phyloP scores from a whole-genome alignment of 2,888 invertebrate species.

The Andrena chrysosceles region DNA sequence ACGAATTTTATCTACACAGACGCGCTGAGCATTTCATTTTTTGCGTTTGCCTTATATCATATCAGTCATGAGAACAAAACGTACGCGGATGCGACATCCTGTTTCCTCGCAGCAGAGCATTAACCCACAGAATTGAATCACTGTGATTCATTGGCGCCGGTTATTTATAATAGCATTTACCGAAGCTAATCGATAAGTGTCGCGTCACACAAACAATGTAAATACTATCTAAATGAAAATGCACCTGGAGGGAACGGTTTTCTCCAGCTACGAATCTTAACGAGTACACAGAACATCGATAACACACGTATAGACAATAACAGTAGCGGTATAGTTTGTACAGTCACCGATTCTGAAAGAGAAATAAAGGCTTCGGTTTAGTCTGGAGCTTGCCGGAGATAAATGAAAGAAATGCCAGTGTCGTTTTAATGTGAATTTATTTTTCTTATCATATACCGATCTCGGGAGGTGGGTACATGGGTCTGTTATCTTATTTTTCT shows the following conservation, averaged over 20 bases:
- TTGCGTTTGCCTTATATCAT: conserved; percentile 34
- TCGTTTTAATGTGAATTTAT: conserved; percentile 75
- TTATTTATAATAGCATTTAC: not conserved
- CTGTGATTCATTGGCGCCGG: not conserved
- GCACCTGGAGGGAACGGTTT: not conserved
- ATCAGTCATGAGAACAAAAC: conserved; percentile 6
- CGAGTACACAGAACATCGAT: not conserved
- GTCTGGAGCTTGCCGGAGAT: not conserved
- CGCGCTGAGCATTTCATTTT: conserved; percentile 5
- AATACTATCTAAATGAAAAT: conserved; percentile 9
- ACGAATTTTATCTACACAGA: not conserved
- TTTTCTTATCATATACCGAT: conserved; percentile 70
- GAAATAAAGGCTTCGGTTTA: conserved; percentile 7
- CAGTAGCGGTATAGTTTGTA: conserved; percentile 55
- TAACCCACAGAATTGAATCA: conserved; percentile 19
- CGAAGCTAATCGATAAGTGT: too few relatives aligned
- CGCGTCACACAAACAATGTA: not conserved
- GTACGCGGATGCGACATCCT: conserved; percentile 15
- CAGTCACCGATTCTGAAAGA: conserved; percentile 30
- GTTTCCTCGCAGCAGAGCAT: conserved; percentile 31
- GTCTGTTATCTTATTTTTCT: conserved; percentile 65
- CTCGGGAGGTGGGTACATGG: conserved; percentile 67
- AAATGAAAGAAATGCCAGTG: conserved; percentile 35
- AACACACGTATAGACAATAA: conserved; percentile 51
- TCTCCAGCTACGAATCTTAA: not conserved